Percentiles rank a stretch among this genome's conserved stretches.
Evolutionary conservation across 53 echinoderm and acorn worm genomes (phyloP).

Genomic region (Paelopatides confundens): DNA sequence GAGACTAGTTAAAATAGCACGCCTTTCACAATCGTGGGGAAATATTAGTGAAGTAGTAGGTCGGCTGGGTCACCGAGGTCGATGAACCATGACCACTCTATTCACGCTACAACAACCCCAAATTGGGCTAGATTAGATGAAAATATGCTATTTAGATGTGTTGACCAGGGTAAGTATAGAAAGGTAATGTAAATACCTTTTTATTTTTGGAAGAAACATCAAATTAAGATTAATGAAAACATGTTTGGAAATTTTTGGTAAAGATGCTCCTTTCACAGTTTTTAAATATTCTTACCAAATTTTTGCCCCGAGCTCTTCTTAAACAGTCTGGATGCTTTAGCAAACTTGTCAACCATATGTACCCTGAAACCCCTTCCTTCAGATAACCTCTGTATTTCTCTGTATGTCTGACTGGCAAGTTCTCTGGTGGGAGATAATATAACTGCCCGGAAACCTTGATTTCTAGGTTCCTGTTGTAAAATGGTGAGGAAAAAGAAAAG

Average conservation of each 20-base stretch:
- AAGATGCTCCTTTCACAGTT: not conserved
- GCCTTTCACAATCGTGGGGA: too few relatives aligned
- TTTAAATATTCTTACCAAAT: slow-evolving; percentile 71
- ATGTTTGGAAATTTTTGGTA: not conserved
- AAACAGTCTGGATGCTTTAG: slow-evolving; percentile 75
- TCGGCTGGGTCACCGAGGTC: too few relatives aligned
- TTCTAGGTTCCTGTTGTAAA: slow-evolving; percentile 73
- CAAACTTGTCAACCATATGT: slow-evolving; percentile 83
- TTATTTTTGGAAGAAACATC: not conserved
- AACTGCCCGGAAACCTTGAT: slow-evolving; percentile 89
- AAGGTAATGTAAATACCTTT: too few relatives aligned
- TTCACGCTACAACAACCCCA: too few relatives aligned
- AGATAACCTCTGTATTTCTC: slow-evolving; percentile 80
- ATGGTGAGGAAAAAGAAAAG: not conserved
- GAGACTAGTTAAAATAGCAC: too few relatives aligned
- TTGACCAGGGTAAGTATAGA: too few relatives aligned
- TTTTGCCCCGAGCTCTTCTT: slow-evolving; percentile 72
- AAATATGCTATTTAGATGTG: too few relatives aligned
- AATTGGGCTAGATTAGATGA: too few relatives aligned
- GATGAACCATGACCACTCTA: too few relatives aligned
- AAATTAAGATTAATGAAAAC: too few relatives aligned
- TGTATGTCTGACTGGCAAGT: slow-evolving; percentile 90
- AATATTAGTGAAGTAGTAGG: too few relatives aligned
- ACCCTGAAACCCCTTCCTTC: slow-evolving; percentile 86
- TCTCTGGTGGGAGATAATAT: slow-evolving; percentile 95